Percentiles rank a stretch among this genome's conserved stretches.
These are phyloP conservation scores for Galbula dea DNA, from an alignment of 2,113 vertebrate genomes.

Conservation along the genomic window DNA sequence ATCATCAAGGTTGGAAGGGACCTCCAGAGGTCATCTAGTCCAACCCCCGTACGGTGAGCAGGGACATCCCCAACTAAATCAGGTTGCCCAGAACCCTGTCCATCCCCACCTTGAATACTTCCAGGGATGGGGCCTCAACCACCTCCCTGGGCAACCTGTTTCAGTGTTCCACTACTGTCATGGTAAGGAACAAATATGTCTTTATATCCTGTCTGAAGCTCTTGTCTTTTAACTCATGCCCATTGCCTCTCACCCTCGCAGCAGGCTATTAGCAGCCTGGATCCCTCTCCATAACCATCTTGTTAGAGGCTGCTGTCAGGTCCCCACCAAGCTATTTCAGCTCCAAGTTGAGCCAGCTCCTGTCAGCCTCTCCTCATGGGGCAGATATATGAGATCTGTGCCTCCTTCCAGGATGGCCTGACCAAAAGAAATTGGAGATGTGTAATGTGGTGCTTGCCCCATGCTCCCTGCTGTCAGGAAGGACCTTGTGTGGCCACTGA, in stretches of 20 bases:
- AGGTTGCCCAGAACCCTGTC: no score
- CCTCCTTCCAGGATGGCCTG: background rate
- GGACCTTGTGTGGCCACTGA: background rate
- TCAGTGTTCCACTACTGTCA: no score
- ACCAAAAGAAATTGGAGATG: background rate
- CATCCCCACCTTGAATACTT: no score
- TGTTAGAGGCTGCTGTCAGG: background rate
- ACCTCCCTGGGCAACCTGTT: no score
- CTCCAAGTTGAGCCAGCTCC: background rate
- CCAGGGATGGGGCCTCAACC: no score
- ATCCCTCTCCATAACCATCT: background rate
- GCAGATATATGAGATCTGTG: background rate
- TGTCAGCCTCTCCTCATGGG: background rate
- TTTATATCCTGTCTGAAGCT: background rate
- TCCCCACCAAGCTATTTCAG: background rate
- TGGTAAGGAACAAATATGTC: no score
- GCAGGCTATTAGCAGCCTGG: background rate
- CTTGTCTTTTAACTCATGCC: background rate
- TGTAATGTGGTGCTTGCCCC: no score
- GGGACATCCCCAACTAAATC: no score
- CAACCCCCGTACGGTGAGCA: no score
- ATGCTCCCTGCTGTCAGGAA: background rate
- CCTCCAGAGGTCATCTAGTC: no score
- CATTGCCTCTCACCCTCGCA: background rate
- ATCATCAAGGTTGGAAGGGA: no score